These are phyloP conservation scores for Aphelenchoides avenae DNA, from an alignment of 1,140 invertebrate genomes.

Conservation along the genomic window DNA sequence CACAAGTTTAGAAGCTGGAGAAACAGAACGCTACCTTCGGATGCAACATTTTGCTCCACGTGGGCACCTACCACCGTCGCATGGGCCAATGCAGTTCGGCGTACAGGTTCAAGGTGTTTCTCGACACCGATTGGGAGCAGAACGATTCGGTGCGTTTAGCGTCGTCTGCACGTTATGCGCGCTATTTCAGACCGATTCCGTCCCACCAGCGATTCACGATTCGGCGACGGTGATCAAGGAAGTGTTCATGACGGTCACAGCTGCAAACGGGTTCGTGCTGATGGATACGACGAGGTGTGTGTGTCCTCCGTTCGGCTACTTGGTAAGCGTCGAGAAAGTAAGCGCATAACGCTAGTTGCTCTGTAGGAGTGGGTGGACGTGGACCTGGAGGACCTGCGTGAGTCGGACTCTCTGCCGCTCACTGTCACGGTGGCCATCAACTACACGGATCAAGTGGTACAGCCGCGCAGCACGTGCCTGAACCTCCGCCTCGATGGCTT, in stretches of 20 bases:
- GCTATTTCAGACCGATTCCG: slow-evolving; percentile 21
- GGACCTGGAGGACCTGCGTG: no score
- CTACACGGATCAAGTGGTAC: slow-evolving; percentile 43
- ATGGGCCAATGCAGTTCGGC: no score
- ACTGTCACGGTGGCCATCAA: slow-evolving; percentile 32
- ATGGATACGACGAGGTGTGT: slow-evolving; percentile 41
- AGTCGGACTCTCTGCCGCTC: slow-evolving; percentile 25
- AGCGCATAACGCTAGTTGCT: slow-evolving; percentile 7
- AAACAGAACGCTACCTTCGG: slow-evolving; percentile 23
- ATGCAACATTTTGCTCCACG: slow-evolving; percentile 29
- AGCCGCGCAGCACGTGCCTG: slow-evolving; percentile 41
- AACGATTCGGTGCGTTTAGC: slow-evolving; percentile 15
- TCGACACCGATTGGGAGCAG: slow-evolving; percentile 41
- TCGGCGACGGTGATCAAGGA: slow-evolving; percentile 44
- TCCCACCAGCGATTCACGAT: slow-evolving; percentile 32
- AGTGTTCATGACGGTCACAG: slow-evolving; percentile 32
- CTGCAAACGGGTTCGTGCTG: slow-evolving; percentile 24
- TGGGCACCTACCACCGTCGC: slow-evolving; percentile 36
- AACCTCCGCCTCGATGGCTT: slow-evolving; percentile 29
- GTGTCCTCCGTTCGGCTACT: slow-evolving; percentile 44
- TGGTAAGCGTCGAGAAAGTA: slow-evolving; percentile 12
- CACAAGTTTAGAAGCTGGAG: slow-evolving; percentile 24
- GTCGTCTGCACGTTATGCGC: slow-evolving; percentile 2
- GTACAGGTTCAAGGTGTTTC: slow-evolving; percentile 41
- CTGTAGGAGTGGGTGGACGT: slow-evolving; percentile 33